Evolutionary conservation across 2,113 vertebrate genomes (phyloP).

Genomic region (Dendropsophus ebraccatus): DNA sequence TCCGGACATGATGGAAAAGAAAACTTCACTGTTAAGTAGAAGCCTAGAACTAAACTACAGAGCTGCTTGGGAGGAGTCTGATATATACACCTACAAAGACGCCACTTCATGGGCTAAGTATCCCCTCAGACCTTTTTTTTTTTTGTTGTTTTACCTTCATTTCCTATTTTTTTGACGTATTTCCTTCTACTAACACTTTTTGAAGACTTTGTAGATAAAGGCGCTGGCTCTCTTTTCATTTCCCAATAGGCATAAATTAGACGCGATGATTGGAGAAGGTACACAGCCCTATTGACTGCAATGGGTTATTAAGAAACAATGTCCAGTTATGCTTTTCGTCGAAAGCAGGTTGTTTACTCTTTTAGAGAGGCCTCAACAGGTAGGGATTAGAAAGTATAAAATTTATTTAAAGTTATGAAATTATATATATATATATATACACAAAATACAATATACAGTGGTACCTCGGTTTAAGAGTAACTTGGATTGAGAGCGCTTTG

Average conservation of each 20-base stretch:
- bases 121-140: constrained; percentile 65
- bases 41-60: constrained; percentile 60
- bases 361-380: no score
- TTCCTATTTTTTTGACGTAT: constrained; percentile 77
- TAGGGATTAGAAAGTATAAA: no score
- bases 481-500: no score
- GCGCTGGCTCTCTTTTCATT: constrained; percentile 61
- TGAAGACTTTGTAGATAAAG: constrained; percentile 63
- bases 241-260: constrained; percentile 51
- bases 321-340: constrained; percentile 31
- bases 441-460: no score
- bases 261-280: background rate
- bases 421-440: no score
- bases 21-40: constrained; percentile 64
- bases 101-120: constrained; percentile 71
- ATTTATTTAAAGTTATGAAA: no score
- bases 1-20: constrained; percentile 65
- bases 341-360: background rate
- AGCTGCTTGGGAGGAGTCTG: constrained; percentile 61
- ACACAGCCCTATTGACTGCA: constrained; percentile 2
- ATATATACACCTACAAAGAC: constrained; percentile 65
- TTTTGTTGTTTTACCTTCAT: constrained; percentile 68
- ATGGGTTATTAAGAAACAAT: constrained; percentile 3
- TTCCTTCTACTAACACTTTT: constrained; percentile 70
- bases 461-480: no score